Base-by-base conservation (phyloP, 2,888 invertebrate species). In the Ommatoiulus sabulosus region DNA sequence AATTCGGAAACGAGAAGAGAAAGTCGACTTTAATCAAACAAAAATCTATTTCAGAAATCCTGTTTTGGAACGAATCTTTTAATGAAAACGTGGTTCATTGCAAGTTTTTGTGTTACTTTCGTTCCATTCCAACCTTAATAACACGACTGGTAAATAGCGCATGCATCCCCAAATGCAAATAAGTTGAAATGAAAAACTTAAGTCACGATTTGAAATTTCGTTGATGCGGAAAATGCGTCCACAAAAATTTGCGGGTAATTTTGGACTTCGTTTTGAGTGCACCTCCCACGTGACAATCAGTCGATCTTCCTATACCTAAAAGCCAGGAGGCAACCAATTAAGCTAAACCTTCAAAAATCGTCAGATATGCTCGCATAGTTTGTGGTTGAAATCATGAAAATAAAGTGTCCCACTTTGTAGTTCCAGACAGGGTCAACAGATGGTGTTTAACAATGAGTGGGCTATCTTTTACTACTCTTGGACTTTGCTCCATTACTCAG, bases 11-110 rank as follows among this genome's bases (percentile, higher is more conserved):
- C 24, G 20, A 24, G 24, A 80, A 24, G 24, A 24, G 35, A 24
- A 80, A 52, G 80, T 80, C 80, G 24, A 80, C 80, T 80, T 80
- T 35, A 35, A 80, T 35, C 80, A 80, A 80, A 24, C 35, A 10
- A 80, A 35, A 24, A 10, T 35, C 24, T 80, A 35, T 80, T 80
- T 80, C 10, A n/a, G n/a, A 35, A 24, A 7, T 72, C 20, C 20
- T 24, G n/a, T 24, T 24, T 17, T 72, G 24, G 80, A 80, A 35
- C 80, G 80, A 80, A 80, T 35, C 24, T 35, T 20, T 35, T 80
- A 80, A 80, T 80, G 80, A 80, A 80, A 80, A 35, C 12, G 24
- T 80, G 80, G 24, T 35, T 80, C 80, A 8, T 20, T 80, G 24
- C 24, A 10, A 80, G 20, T 80, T 10, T 80, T 80, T 8, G 5